phyloP scores from a whole-genome alignment of 2,113 vertebrate species.

The Sinocyclocheilus anshuiensis region DNA sequence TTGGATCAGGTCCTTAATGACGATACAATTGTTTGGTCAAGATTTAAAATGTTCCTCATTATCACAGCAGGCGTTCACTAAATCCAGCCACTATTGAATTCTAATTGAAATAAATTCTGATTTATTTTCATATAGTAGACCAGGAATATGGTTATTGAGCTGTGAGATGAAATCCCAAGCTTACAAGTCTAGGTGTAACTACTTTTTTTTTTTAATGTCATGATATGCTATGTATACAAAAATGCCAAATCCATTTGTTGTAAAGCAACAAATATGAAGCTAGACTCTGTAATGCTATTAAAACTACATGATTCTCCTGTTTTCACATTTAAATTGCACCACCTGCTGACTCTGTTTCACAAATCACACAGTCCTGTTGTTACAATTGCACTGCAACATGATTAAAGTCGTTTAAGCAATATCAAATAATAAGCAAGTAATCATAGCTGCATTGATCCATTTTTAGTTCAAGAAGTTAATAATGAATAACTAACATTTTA shows the following conservation, averaged over 20 bases:
- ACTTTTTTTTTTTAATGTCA: not conserved
- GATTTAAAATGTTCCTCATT: constrained; percentile 36
- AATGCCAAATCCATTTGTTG: not conserved
- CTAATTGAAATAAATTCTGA: not conserved
- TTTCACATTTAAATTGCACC: not conserved
- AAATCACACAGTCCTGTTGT: not conserved
- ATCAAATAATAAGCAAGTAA: not conserved
- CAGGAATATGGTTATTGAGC: not conserved
- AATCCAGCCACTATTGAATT: not conserved
- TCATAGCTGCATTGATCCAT: not conserved
- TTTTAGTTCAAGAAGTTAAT: not conserved
- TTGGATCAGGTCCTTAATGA: constrained; percentile 15
- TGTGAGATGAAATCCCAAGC: not conserved
- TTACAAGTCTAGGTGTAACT: not conserved
- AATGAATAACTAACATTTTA: not conserved
- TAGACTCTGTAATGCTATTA: not conserved
- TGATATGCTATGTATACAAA: not conserved
- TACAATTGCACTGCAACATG: not conserved
- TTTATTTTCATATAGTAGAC: not conserved
- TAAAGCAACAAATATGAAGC: not conserved
- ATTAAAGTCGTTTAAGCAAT: not conserved
- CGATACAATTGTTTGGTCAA: constrained; percentile 35
- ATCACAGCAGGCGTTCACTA: constrained; percentile 17
- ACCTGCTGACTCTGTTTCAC: not conserved
- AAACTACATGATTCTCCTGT: not conserved